Base-by-base conservation (phyloP, 1,140 invertebrate species). In the Cotesia vestalis region DNA sequence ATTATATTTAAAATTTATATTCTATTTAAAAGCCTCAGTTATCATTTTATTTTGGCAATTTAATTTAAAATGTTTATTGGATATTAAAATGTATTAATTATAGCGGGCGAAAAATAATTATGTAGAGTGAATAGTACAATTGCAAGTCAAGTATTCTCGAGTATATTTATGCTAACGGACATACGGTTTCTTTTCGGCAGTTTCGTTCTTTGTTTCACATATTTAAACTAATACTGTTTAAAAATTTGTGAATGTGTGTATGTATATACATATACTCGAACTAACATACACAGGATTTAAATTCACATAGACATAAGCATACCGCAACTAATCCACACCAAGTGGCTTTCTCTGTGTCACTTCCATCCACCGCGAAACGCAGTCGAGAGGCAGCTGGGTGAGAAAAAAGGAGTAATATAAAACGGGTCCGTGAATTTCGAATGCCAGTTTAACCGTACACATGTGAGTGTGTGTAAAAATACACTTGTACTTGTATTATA, bases 101-200 rank as follows among this genome's bases (percentile, higher is more conserved):
- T 46, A 9, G 40, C 40, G 40, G 40, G 6, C 5, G 11, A 46
- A 46, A 46, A 46, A 46, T 46, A 40, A 40, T 40, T 9, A 46
- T 20, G 57, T 27, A 17, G 20, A 35, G 20, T 59, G 17, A 3
- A 38, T 68, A 68, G 51, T 14, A 77, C 77, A 73, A 78, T 38
- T 61, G 38, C 75, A 64, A 78, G 60, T 72, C 67, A 63, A 69
- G 60, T 76, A 71, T 75, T 69, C 53, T 51, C 51, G 17, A 64
- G 70, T 14, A 78, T 79, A 78, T 81, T 80, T 81, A 79, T 80
- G 76, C 78, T 72, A 76, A 69, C 73, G 76, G 62, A 57, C 69
- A 69, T 72, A 71, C 71, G 74, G 78, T 78, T 77, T 72, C 69
- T 61, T 40, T 46, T 51, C 46, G 66, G 72, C 69, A 69, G 63